These are phyloP conservation scores for Cylindroiulus punctatus DNA, from an alignment of 2,888 invertebrate species.

Conservation along the genomic window DNA sequence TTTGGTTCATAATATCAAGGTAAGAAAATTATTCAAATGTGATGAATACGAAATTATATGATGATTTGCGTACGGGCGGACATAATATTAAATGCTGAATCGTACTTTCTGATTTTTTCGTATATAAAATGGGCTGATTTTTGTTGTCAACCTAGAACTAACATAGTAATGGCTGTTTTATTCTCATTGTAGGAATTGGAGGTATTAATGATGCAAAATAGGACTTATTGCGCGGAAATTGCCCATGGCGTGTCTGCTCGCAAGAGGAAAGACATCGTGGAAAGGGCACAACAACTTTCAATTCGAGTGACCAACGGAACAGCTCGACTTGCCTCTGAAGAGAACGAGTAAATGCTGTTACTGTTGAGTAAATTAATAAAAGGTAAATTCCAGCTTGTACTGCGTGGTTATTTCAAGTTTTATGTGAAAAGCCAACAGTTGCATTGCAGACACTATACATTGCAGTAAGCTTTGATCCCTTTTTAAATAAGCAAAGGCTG, in stretches of 20 bases:
- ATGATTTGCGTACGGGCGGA: slow-evolving; percentile 51
- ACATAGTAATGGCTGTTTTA: not conserved
- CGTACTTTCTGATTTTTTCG: not conserved
- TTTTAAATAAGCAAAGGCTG: too few species aligned
- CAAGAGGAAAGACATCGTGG: slow-evolving; percentile 95
- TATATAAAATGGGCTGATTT: not conserved
- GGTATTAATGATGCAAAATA: slow-evolving; percentile 98
- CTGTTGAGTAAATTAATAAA: not conserved
- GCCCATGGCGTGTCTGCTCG: slow-evolving; percentile 98
- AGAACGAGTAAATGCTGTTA: slow-evolving; percentile 85
- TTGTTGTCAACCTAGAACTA: not conserved
- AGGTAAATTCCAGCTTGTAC: not conserved
- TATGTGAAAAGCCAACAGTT: too few species aligned
- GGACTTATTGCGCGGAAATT: slow-evolving; percentile 97
- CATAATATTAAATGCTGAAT: slow-evolving; percentile 26
- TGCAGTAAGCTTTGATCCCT: too few species aligned
- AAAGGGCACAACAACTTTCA: slow-evolving; percentile 94
- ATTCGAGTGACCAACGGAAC: slow-evolving; percentile 96
- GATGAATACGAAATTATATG: not conserved
- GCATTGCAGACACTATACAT: too few species aligned
- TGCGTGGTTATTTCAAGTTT: not conserved
- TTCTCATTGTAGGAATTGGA: slow-evolving; percentile 82
- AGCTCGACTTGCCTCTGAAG: slow-evolving; percentile 96
- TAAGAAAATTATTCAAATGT: slow-evolving; percentile 65
- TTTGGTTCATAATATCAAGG: slow-evolving; percentile 85